phyloP scores from a whole-genome alignment of 1,140 invertebrate genomes.

The Carposina sasakii region DNA sequence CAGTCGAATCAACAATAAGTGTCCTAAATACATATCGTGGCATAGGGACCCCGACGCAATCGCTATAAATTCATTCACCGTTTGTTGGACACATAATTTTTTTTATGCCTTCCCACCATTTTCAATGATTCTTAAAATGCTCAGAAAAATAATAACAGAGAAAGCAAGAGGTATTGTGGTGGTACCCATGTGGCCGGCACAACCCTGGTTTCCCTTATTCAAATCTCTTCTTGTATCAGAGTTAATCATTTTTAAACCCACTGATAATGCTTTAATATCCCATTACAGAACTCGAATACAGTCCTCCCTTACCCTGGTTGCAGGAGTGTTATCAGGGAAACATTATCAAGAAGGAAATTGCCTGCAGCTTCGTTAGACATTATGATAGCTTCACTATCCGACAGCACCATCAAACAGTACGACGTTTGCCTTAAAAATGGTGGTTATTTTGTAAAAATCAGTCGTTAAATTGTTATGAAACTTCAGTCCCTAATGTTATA shows the following conservation, averaged over 20 bases:
- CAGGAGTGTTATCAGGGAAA: background rate
- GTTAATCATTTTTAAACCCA: background rate
- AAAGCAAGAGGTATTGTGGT: background rate
- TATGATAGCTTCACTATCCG: background rate
- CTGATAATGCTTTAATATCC: background rate
- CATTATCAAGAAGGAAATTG: background rate
- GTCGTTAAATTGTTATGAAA: slow-evolving; percentile 1
- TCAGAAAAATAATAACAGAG: background rate
- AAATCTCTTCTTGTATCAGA: background rate
- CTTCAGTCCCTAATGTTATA: background rate
- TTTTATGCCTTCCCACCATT: background rate
- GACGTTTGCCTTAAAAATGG: too few species aligned
- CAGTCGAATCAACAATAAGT: background rate
- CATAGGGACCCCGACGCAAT: background rate
- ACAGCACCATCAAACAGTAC: background rate
- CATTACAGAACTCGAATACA: background rate
- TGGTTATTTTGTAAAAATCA: too few species aligned
- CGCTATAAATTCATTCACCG: background rate
- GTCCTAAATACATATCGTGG: background rate
- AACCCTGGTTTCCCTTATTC: background rate
- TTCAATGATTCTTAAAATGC: too few species aligned
- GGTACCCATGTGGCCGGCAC: background rate
- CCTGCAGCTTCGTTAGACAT: background rate
- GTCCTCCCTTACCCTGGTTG: background rate
- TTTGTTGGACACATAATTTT: background rate